A percentile compares a stretch with the other conserved stretches of the same genome.
phyloP scores from a whole-genome alignment of 2,113 vertebrate species.

The Numida meleagris region DNA sequence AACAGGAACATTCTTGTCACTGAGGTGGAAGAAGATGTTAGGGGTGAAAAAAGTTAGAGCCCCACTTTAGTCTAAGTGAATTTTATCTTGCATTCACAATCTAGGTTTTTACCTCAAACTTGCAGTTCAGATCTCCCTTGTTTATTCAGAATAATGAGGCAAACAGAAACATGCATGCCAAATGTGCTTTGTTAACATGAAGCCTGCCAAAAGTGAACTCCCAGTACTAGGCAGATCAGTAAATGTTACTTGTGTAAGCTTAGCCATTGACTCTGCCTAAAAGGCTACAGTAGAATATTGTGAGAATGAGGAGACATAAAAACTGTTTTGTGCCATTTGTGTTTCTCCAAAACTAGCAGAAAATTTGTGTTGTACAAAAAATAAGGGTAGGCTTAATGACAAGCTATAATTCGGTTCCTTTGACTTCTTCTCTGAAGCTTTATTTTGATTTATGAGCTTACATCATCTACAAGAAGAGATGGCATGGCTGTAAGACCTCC shows the following conservation, averaged over 20 bases:
- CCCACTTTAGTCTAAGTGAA: not conserved
- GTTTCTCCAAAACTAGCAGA: not conserved
- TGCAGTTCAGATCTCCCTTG: not conserved
- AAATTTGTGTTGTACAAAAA: not conserved
- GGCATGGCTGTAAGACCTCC: not conserved
- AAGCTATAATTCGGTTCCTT: not conserved
- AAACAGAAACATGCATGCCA: not conserved
- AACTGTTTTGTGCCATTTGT: not conserved
- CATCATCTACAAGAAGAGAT: not conserved
- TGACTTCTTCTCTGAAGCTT: not conserved
- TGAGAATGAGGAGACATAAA: not conserved
- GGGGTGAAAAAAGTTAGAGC: not conserved
- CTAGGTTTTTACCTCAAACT: not conserved
- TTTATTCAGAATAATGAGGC: not conserved
- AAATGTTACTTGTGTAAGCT: not conserved
- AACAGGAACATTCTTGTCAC: not conserved
- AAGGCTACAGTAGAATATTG: not conserved
- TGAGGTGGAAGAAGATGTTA: not conserved
- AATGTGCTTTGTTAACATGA: not conserved
- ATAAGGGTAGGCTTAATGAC: not conserved
- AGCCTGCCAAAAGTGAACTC: not conserved
- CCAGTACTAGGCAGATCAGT: not conserved
- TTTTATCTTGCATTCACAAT: not conserved
- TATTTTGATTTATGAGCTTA: not conserved
- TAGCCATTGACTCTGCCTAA: not conserved